Evolutionary conservation across 2,888 invertebrate species (phyloP), one percentile per base, ranked within the genome.

Genomic region (Ernsta delagoae): DNA sequence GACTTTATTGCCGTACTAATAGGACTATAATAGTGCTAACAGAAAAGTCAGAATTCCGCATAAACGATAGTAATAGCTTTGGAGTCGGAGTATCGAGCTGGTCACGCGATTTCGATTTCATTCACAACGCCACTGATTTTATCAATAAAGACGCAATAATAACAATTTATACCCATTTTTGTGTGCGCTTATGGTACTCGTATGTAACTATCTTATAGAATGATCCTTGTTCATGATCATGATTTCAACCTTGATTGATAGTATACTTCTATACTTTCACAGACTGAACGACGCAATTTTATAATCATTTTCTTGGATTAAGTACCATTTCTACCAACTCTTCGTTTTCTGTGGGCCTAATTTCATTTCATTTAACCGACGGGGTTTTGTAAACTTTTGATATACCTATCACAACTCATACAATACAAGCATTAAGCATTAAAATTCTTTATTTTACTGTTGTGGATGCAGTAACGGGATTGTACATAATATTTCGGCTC

Each of bases 21-120:
- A 70, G 69, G 69, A 64, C 64, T 63, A 70, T 69, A 64, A 64
- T 64, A 70, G 59, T 70, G 45, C 45, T 64, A 59, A 62, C 64
- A 59, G 69, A 70, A 69, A 70, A 70, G 64, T 16, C 63, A 70
- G 59, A 64, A 64, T 54, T 70, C 63, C 59, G 64, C 64, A 63
- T 63, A 70, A 70, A 70, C 64, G 64, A 59, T 70, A 59, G 65
- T 60, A 74, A 75, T 74, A 66, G 70, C 73, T 70, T 74, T 59
- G 65, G 71, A 59, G 64, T 53, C 59, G 63, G 69, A 53, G 62
- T 57, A 63, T 63, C 59, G 66, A 75, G 70, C 69, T 71, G 70
- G 77, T 77, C 75, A 77, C 75, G 73, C 74, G 70, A 76, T 76
- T 76, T 77, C 50, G 50, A 60, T 70, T 73, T 70, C 71, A 71